Evolutionary conservation across 2,888 invertebrate genomes (phyloP).

Genomic region (Pinctada fucata): DNA sequence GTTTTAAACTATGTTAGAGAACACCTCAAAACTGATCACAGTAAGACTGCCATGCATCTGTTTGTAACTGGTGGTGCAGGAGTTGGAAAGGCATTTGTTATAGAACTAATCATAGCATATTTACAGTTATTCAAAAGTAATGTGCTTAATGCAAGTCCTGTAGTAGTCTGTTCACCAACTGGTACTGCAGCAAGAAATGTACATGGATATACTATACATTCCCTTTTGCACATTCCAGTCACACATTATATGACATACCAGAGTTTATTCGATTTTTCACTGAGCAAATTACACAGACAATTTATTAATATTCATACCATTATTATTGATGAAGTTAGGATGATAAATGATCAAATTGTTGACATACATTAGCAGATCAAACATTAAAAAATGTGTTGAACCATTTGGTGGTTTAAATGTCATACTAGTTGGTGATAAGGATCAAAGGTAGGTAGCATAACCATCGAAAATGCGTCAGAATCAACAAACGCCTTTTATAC

Average conservation of each 20-base stretch:
- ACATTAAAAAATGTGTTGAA: conserved; percentile 23
- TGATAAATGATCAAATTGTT: conserved; percentile 44
- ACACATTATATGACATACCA: conserved; percentile 34
- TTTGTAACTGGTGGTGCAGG: conserved; percentile 42
- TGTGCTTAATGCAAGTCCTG: conserved; percentile 26
- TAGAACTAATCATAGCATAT: conserved; percentile 28
- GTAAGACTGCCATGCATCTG: conserved; percentile 6
- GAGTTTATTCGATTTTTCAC: conserved; percentile 15
- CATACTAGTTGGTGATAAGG: conserved; percentile 34
- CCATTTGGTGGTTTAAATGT: conserved; percentile 43
- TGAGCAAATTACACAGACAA: conserved; percentile 21
- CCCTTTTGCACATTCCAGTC: conserved; percentile 38
- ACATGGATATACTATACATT: conserved; percentile 42
- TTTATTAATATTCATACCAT: conserved; percentile 41
- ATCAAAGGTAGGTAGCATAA: too few species aligned
- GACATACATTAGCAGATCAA: conserved; percentile 36
- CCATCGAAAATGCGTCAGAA: too few species aligned
- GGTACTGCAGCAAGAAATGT: conserved; percentile 43
- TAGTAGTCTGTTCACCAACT: conserved; percentile 37
- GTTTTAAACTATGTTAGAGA: conserved; percentile 3
- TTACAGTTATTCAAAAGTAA: conserved; percentile 20
- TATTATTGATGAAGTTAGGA: conserved; percentile 47
- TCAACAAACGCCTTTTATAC: too few species aligned
- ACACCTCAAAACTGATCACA: conserved; percentile 11
- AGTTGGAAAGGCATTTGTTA: conserved; percentile 39